Conservation (phyloP, 2,113 vertebrate genomes). For the Romanogobio albipinnatus region DNA sequence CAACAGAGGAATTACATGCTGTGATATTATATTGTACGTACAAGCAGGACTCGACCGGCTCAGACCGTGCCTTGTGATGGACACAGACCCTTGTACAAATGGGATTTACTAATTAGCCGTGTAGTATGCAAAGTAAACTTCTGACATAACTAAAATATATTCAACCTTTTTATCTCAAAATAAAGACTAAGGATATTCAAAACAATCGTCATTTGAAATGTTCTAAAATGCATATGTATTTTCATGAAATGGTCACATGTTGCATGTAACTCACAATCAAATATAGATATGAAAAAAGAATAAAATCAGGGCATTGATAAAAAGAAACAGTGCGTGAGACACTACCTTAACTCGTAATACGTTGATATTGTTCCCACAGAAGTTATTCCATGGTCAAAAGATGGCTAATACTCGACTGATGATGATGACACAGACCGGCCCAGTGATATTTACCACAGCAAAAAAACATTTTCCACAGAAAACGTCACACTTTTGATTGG, state of each 20-base stretch:
- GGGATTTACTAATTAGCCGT: conserved; percentile 45
- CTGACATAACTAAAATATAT: conserved; percentile 78
- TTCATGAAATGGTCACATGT: conserved; percentile 74
- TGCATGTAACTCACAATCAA: conserved; percentile 80
- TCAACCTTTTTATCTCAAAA: conserved; percentile 68
- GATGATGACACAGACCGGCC: conserved; percentile 50
- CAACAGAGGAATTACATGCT: conserved; percentile 17
- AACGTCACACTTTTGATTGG: conserved; percentile 74
- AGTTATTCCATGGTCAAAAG: conserved; percentile 36
- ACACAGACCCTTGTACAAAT: conserved; percentile 54
- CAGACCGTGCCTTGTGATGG: conserved; percentile 25
- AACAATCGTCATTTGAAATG: conserved; percentile 65
- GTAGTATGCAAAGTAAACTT: conserved; percentile 55
- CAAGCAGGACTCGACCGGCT: conserved; percentile 12
- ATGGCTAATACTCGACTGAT: conserved; percentile 50
- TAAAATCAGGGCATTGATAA: conserved; percentile 61
- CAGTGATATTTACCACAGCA: conserved; percentile 57
- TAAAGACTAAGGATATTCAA: conserved; percentile 73
- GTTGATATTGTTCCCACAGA: conserved; percentile 30
- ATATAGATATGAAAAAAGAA: conserved; percentile 54
- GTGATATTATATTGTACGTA: conserved; percentile 1
- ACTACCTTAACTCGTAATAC: conserved; percentile 26
- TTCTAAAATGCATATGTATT: conserved; percentile 74
- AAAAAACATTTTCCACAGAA: conserved; percentile 69
- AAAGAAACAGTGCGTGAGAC: conserved; percentile 35